phyloP scores from a whole-genome alignment of 2,888 invertebrate genomes.

The Sinodicranocentrus sp. region DNA sequence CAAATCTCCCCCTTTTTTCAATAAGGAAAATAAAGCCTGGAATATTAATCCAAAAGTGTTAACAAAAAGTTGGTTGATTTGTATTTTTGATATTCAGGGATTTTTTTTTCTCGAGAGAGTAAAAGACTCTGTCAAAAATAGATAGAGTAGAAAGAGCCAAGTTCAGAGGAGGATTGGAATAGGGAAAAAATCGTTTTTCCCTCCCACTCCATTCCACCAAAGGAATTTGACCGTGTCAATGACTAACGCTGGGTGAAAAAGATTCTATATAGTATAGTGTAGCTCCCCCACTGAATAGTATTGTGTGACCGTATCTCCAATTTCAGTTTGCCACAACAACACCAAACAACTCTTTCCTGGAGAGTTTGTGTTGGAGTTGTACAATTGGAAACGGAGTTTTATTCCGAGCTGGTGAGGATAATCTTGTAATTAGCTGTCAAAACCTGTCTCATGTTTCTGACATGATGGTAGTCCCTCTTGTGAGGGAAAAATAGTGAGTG shows the following conservation, averaged over 20 bases:
- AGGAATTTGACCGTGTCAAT: constrained; percentile 30
- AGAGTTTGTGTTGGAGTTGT: background rate
- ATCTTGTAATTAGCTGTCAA: constrained; percentile 46
- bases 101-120: too few species aligned
- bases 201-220: background rate
- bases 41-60: too few species aligned
- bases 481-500: background rate
- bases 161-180: too few species aligned
- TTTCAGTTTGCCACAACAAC: constrained; percentile 27
- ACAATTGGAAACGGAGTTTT: background rate
- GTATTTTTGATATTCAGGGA: too few species aligned
- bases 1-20: too few species aligned
- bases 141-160: too few species aligned
- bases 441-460: constrained; percentile 46
- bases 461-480: constrained; percentile 15
- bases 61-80: too few species aligned
- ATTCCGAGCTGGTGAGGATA: constrained; percentile 6
- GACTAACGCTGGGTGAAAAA: constrained; percentile 14
- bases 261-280: constrained; percentile 4
- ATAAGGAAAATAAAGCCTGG: too few species aligned
- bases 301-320: background rate
- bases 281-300: background rate
- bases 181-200: too few species aligned
- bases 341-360: background rate
- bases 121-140: too few species aligned